Evolutionary conservation across 2,888 invertebrate species (phyloP), one percentile per base, ranked within the genome.

Genomic region (Drosophila quinaria): DNA sequence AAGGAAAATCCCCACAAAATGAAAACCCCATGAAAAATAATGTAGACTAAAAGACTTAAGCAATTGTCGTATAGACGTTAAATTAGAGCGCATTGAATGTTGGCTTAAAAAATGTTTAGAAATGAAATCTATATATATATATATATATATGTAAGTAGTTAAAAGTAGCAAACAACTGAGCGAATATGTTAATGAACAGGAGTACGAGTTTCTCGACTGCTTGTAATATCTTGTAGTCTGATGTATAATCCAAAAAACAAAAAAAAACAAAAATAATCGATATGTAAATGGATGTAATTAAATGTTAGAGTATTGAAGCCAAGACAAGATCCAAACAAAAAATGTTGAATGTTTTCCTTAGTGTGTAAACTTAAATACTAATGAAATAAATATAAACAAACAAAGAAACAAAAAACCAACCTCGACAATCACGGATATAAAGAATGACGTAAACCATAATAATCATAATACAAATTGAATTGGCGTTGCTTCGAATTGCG

Each of bases 41-140:
- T 80, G 91, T 91, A 91, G 91, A 91, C 88, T 91, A 91, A 87
- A 91, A 91, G 91, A 91, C 91, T 91, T 91, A 91, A 91, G 91
- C 91, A 91, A 91, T 91, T 91, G 91, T 91, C 91, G 85, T 78
- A 83, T 89, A 84, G 91, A 91, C 91, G 91, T 91, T 91, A 91
- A 91, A 91, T 82, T 90, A 90, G 90, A 90, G 80, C 88, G 90
- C 90, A 91, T 90, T 90, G 84, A 91, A 84, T 91, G 90, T 91
- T 91, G 90, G 90, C 90, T 91, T 91, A 77, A 83, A 78, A 79
- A 79, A 60, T 73, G 79, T 79, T 77, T 77, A 79, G 70, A 74
- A 78, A 68, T 44, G 61, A 65, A 65, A 65, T 69, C 64, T 39
- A 19, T 65, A 71, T 65, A 71, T 39, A 19, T 65, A 71, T 65